Percentiles rank a stretch among this genome's conserved stretches.
These are phyloP conservation scores for Lepidurus arcticus DNA, from an alignment of 1,140 invertebrate genomes.

Conservation along the genomic window DNA sequence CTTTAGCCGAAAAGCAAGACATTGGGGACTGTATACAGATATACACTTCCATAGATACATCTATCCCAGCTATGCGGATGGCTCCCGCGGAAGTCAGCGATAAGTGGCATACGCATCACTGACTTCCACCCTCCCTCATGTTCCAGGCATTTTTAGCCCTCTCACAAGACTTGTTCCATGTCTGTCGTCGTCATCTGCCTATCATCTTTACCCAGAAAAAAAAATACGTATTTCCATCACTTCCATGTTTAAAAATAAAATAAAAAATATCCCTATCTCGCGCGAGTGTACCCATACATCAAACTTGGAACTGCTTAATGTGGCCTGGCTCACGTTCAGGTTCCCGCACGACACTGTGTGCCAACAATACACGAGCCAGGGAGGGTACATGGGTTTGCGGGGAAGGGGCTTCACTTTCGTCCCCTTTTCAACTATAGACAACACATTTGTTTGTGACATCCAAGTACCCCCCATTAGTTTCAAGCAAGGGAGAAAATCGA, in stretches of 20 bases:
- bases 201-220: background rate
- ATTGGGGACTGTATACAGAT: background rate
- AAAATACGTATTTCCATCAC: background rate
- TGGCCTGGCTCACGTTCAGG: constrained; percentile 2
- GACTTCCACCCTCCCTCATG: background rate
- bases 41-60: background rate
- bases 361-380: background rate
- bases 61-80: background rate
- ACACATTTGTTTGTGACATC: constrained; percentile 15
- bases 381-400: background rate
- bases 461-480: background rate
- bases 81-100: constrained; percentile 10
- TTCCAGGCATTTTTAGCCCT: background rate
- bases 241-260: background rate
- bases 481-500: background rate
- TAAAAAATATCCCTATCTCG: background rate
- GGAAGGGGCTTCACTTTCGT: background rate
- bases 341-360: constrained; percentile 12
- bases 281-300: background rate
- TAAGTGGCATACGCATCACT: constrained; percentile 4
- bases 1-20: background rate
- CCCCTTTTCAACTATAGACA: background rate
- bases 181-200: background rate
- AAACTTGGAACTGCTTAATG: background rate
- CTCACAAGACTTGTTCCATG: background rate